Conservation (phyloP, 2,797 vertebrate species). For the Taeniopygia guttata region DNA sequence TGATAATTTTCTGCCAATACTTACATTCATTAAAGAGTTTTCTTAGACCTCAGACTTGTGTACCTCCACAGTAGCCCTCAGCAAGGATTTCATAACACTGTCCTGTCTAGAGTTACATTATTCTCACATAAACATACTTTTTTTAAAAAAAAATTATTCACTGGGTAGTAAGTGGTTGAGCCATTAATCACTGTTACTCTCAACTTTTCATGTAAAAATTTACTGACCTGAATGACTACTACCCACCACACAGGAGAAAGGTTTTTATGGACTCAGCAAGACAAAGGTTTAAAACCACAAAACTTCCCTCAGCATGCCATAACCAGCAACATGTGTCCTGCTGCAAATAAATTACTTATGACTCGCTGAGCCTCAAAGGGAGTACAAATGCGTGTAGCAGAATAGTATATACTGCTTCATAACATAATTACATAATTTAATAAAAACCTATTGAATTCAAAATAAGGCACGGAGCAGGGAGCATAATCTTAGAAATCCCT, state of each 20-base stretch:
- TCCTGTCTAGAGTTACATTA: background rate
- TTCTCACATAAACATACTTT: background rate
- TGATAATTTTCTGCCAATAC: background rate
- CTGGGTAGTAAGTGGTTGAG: background rate
- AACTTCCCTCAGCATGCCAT: background rate
- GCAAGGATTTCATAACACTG: background rate
- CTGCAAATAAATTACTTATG: background rate
- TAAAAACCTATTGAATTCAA: background rate
- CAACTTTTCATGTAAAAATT: background rate
- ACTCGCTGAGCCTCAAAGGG: background rate
- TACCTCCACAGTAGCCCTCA: background rate
- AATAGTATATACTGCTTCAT: background rate
- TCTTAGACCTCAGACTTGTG: fast-evolving
- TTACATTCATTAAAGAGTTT: background rate
- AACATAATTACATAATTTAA: background rate
- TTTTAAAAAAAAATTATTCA: background rate
- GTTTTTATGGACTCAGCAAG: background rate
- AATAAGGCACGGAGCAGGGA: background rate
- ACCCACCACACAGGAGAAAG: background rate
- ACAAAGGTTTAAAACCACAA: background rate
- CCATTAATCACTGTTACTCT: background rate
- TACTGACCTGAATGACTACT: background rate
- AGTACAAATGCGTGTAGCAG: background rate
- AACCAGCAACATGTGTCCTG: background rate
- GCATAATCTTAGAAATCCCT: background rate